Base-by-base conservation (phyloP, 2,888 invertebrate species). In the Aleiodes alternator region DNA sequence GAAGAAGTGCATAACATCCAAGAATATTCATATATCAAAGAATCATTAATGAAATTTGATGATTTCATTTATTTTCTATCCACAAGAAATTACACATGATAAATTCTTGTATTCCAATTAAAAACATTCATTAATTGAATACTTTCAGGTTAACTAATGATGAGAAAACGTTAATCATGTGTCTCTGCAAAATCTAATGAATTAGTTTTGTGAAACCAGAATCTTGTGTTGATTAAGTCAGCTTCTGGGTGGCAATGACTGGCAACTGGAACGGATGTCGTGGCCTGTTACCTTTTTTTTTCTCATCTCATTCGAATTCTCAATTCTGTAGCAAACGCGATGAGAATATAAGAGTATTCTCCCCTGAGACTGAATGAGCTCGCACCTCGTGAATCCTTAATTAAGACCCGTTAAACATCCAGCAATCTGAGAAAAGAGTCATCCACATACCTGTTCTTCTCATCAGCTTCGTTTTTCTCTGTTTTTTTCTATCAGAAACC, bases 361-460 rank as follows among this genome's bases (percentile, higher is more conserved):
- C 51, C n/a, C 6, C 34, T 6, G 34, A 34, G 34, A 34, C 34
- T 34, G 34, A 34, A 34, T 34, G 34, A 34, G 34, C 75, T 78
- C 75, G 79, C 78, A 77, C 78, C 78, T 79, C 77, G 71, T 77
- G 78, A 79, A 80, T 77, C 79, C 72, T 80, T 80, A 80, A 80
- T 79, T 78, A 75, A 76, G 77, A 76, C 51, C 75, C 76, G 75
- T 78, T 77, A 72, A 78, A 79, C 71, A 71, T 76, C 38, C 76
- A 56, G 69, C 79, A 68, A 79, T 79, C 76, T 76, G 80, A 76
- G 77, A 74, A 80, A 79, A 70, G 16, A 53, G 14, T 59, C 9
- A 31, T 34, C 34, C 11, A n/a, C 55, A 55, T 55, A 16, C 55
- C 55, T 14, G 14, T 14, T 12, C 4, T 16, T 55, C 14, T 16